Evolutionary conservation across 2,888 invertebrate species (phyloP), one percentile per base, ranked within the genome.

Genomic region (Uloborus plumipes): DNA sequence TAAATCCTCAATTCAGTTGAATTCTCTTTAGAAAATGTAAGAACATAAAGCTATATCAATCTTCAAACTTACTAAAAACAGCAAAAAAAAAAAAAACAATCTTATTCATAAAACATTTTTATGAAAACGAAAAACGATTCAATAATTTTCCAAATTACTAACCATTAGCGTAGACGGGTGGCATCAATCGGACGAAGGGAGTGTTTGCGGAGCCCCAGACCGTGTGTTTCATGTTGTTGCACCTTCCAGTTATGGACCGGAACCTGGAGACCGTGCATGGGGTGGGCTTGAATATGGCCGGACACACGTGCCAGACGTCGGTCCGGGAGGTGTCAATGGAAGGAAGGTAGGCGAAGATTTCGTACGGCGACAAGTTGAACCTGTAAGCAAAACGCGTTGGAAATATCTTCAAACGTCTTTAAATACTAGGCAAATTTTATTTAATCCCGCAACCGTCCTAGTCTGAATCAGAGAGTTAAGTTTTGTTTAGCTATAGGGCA

Each of bases 111-210:
- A 39, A 39, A 39, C 4, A 26, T 4, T 4, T 39, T 39, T 9
- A 39, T 7, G 11, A 39, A 9, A 39, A 1, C 3, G 9, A 9
- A 7, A 11, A 39, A 39, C 3, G 3, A 9, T 11, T 39, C 39
- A 39, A 39, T 39, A 39, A 9, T 11, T 14, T 1, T 55, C 0
- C 4, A 55, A 18, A 55, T 16, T 14, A 66, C 86, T 90, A 91
- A 90, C 94, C 94, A 88, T 96, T 94, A 14, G 91, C 92, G 88
- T 95, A 96, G 87, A 92, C 92, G 0, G 95, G 92, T 0, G 93
- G 92, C 9, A 95, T 88, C n/a, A 92, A 91, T 87, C 94, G 91
- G 74, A 93, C 91, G 86, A 94, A 95, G 0, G 94, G 93, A n/a
- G 91, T 92, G 88, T 93, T 92, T 0, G 94, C 91, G 0, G 93